A percentile compares a stretch with the other conserved stretches of the same genome.
Conservation (phyloP, 1,140 invertebrate species). For the Drosophila nebulosa region DNA sequence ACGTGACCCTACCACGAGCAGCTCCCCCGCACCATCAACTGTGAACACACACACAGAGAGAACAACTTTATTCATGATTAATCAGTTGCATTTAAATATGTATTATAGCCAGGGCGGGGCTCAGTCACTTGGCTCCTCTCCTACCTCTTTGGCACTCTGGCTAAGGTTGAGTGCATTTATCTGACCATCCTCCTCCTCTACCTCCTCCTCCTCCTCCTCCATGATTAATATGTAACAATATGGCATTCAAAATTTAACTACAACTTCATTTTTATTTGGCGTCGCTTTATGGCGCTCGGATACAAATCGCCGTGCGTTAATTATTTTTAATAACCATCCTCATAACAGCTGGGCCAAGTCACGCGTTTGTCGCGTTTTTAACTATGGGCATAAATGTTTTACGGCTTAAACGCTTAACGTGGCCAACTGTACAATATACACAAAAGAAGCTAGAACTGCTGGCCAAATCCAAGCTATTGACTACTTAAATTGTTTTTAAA, state of each 20-base stretch:
- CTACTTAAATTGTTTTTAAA: neutral
- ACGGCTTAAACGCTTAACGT: conserved; percentile 59
- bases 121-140: conserved; percentile 8
- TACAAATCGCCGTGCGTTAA: conserved; percentile 73
- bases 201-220: neutral
- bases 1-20: conserved; percentile 43
- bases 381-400: conserved; percentile 66
- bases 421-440: conserved; percentile 28
- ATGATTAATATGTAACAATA: conserved; percentile 33
- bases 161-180: neutral
- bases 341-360: conserved; percentile 62
- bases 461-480: neutral
- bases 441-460: neutral
- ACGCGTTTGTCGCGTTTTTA: conserved; percentile 56
- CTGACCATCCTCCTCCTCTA: conserved; percentile 28
- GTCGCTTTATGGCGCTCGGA: conserved; percentile 35
- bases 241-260: conserved; percentile 47
- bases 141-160: too few species aligned
- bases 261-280: conserved; percentile 57
- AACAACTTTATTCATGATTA: conserved; percentile 77
- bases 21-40: conserved; percentile 16
- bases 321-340: conserved; percentile 72
- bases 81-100: conserved; percentile 77
- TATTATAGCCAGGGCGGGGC: conserved; percentile 50
- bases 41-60: conserved; percentile 43